Evolutionary conservation across 1,140 invertebrate species (phyloP).

Genomic region (Chrysomallon squamiferum): DNA sequence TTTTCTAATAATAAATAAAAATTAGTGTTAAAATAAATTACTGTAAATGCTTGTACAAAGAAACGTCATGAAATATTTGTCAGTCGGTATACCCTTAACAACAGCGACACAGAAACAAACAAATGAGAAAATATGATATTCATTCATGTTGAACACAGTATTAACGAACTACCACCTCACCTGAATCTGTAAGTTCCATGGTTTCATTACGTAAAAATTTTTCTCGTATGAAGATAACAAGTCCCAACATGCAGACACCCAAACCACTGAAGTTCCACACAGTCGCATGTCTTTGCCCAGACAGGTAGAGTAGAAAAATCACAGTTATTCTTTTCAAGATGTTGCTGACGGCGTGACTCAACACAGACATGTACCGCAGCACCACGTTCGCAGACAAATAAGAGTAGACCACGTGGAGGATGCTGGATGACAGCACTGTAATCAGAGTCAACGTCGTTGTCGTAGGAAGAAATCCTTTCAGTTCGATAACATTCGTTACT

Average conservation of each 20-base stretch:
- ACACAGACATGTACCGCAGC: constrained; percentile 16
- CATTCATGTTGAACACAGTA: background rate
- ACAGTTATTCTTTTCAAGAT: constrained; percentile 23
- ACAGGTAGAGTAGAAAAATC: constrained; percentile 14
- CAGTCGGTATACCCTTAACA: background rate
- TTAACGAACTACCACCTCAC: background rate
- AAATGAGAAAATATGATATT: background rate
- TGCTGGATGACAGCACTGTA: background rate
- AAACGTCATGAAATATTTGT: background rate
- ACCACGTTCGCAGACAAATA: constrained; percentile 12
- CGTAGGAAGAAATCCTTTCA: background rate
- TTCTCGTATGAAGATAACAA: constrained; percentile 5
- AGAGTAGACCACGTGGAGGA: constrained; percentile 13
- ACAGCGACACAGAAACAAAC: background rate
- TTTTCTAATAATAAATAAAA: too few species aligned
- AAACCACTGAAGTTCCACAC: constrained; percentile 12
- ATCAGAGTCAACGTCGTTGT: background rate
- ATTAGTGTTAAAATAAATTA: too few species aligned
- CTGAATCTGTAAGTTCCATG: background rate
- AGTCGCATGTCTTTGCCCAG: constrained; percentile 5
- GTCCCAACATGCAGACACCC: constrained; percentile 10
- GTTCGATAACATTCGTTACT: background rate
- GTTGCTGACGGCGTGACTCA: constrained; percentile 26
- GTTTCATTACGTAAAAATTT: background rate
- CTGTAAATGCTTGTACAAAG: background rate